A percentile compares a stretch with the other conserved stretches of the same genome.
Evolutionary conservation across 2,888 invertebrate genomes (phyloP).

Genomic region (Volucella bombylans): DNA sequence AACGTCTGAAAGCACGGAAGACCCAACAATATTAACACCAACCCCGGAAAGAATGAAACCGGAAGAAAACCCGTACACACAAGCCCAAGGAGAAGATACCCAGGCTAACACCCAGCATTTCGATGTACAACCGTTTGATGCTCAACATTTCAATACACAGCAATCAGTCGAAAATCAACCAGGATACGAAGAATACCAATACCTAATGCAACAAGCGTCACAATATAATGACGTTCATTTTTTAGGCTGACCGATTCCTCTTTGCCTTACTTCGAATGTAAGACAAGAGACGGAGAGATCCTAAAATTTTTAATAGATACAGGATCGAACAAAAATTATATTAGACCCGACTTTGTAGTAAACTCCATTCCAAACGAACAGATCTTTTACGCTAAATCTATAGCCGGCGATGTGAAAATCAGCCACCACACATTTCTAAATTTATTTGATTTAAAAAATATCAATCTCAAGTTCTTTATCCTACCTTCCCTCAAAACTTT

Average conservation of each 20-base stretch:
- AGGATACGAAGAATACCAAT: no score
- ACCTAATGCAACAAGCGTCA: no score
- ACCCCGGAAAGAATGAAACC: no score
- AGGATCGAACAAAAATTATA: slow-evolving; percentile 19
- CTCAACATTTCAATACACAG: no score
- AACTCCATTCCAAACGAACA: slow-evolving; percentile 10
- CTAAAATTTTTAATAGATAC: slow-evolving; percentile 35
- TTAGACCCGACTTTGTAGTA: slow-evolving; percentile 15
- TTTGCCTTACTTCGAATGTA: slow-evolving; percentile 23
- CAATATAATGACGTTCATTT: not conserved
- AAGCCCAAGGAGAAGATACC: no score
- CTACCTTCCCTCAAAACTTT: not conserved
- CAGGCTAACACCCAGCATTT: no score
- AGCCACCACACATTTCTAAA: slow-evolving; percentile 26
- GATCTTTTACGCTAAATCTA: slow-evolving; percentile 22
- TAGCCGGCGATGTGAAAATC: slow-evolving; percentile 26
- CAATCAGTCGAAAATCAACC: no score
- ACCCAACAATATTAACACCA: no score
- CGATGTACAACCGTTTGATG: no score
- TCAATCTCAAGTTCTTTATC: slow-evolving; percentile 21
- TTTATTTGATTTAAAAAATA: slow-evolving; percentile 11
- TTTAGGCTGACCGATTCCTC: slow-evolving; percentile 12
- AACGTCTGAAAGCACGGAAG: no score
- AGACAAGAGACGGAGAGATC: slow-evolving; percentile 13
- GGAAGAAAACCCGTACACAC: no score